These are phyloP conservation scores for Iguana delicatissima DNA, from an alignment of 2,797 vertebrate species.

Conservation along the genomic window DNA sequence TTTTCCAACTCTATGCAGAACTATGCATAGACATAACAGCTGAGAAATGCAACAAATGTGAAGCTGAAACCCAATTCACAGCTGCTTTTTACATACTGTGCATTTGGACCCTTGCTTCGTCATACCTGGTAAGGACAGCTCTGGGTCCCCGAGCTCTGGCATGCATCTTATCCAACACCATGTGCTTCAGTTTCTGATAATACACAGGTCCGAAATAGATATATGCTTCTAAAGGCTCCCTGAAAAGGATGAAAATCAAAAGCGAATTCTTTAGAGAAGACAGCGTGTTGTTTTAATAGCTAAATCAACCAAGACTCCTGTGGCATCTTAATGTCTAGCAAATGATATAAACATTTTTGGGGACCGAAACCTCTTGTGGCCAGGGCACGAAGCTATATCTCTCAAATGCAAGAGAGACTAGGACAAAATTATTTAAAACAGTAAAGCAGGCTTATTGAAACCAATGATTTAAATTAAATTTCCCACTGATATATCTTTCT, in stretches of 20 bases:
- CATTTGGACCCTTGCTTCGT: not conserved
- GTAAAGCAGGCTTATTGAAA: too few relatives aligned
- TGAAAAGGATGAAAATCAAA: slow-evolving; percentile 64
- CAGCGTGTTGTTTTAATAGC: not conserved
- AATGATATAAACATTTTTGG: not conserved
- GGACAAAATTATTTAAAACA: not conserved
- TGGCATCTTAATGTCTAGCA: not conserved
- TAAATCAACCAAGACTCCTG: not conserved
- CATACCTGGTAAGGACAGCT: slow-evolving; percentile 96
- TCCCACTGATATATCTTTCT: not conserved
- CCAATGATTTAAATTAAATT: not conserved
- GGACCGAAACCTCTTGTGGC: not conserved
- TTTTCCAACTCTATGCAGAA: not conserved
- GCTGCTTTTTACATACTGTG: not conserved
- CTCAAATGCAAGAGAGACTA: not conserved
- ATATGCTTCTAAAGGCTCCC: slow-evolving; percentile 96
- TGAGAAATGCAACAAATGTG: not conserved
- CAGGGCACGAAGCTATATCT: not conserved
- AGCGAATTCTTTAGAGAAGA: not conserved
- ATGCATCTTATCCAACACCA: slow-evolving; percentile 99
- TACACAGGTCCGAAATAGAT: slow-evolving; percentile 99
- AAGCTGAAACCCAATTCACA: not conserved
- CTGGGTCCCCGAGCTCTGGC: slow-evolving; percentile 95
- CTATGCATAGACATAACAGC: not conserved
- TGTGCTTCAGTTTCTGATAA: slow-evolving; percentile 99